Conservation (phyloP, 2,113 vertebrate species). For the Corythoichthys intestinalis region DNA sequence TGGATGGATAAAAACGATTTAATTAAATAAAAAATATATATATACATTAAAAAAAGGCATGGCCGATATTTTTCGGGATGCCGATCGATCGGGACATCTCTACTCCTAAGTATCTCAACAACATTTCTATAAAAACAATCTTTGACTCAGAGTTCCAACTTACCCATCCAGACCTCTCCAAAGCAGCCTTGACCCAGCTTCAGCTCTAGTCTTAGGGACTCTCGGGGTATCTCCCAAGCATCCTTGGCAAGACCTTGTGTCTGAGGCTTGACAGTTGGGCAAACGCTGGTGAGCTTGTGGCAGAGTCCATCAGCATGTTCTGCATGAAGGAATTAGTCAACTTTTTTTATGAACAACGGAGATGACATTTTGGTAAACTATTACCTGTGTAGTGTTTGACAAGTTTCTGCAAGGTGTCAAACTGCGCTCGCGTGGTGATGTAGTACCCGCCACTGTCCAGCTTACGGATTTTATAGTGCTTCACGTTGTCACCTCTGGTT, state of each 20-base stretch:
- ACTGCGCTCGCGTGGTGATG: slow-evolving; percentile 95
- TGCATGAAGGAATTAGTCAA: slow-evolving; percentile 34
- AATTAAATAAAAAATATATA: too few relatives aligned
- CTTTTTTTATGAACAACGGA: background rate
- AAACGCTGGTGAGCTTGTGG: slow-evolving; percentile 92
- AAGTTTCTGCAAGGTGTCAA: slow-evolving; percentile 92
- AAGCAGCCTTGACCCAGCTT: slow-evolving; percentile 98
- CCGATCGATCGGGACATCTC: too few relatives aligned
- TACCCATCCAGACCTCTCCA: slow-evolving; percentile 99
- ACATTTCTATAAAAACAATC: background rate
- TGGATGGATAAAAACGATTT: too few relatives aligned
- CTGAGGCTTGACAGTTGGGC: slow-evolving; percentile 97
- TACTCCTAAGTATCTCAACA: too few relatives aligned
- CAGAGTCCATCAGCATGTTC: slow-evolving; percentile 96
- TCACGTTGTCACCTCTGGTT: slow-evolving; percentile 94
- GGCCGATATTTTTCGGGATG: too few relatives aligned
- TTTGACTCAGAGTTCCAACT: slow-evolving; percentile 44
- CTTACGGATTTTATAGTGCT: slow-evolving; percentile 99
- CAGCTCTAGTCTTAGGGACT: slow-evolving; percentile 91
- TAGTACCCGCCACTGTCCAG: slow-evolving; percentile 98
- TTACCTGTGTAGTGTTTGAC: slow-evolving; percentile 97
- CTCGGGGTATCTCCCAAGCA: slow-evolving; percentile 97
- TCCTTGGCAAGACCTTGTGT: slow-evolving; percentile 97
- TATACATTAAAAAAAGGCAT: too few relatives aligned
- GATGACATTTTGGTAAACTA: too few relatives aligned